phyloP scores from a whole-genome alignment of 2,797 vertebrate species.

The Austrolebias charrua region DNA sequence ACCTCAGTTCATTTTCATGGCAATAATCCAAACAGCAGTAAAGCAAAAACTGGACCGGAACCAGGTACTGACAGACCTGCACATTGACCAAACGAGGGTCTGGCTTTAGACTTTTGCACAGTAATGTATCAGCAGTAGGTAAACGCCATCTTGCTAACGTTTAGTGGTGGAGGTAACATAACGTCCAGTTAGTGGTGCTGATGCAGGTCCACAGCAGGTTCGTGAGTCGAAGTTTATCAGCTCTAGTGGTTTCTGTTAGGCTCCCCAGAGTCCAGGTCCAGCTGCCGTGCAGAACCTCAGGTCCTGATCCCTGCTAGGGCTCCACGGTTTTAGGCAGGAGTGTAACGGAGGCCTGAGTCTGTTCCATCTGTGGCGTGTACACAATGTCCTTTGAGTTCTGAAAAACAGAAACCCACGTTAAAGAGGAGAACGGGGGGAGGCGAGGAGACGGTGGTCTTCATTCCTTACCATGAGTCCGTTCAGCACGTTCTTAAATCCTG shows the following conservation, averaged over 20 bases:
- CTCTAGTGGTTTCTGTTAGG: background rate
- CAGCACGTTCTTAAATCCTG: constrained; percentile 59
- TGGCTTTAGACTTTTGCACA: background rate
- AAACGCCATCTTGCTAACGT: background rate
- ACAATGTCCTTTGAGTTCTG: background rate
- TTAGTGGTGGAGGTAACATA: background rate
- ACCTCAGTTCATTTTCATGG: too few species aligned
- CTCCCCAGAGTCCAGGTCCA: constrained; percentile 1
- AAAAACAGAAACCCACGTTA: constrained; percentile 5
- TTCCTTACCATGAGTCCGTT: constrained; percentile 41
- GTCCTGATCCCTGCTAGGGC: background rate
- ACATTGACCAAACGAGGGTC: too few species aligned
- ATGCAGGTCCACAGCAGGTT: background rate
- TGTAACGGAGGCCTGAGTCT: constrained; percentile 4
- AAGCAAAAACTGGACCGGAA: too few species aligned
- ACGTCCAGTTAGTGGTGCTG: too few species aligned
- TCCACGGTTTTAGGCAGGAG: accelerated
- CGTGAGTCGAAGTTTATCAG: background rate
- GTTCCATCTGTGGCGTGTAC: constrained; percentile 26
- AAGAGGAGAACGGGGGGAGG: background rate
- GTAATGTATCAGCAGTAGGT: background rate
- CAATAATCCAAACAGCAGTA: too few species aligned
- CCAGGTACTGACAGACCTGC: too few species aligned
- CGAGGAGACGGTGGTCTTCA: background rate
- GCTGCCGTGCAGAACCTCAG: background rate